phyloP scores from a whole-genome alignment of 2,888 invertebrate species.

The Drosophila subquinaria region DNA sequence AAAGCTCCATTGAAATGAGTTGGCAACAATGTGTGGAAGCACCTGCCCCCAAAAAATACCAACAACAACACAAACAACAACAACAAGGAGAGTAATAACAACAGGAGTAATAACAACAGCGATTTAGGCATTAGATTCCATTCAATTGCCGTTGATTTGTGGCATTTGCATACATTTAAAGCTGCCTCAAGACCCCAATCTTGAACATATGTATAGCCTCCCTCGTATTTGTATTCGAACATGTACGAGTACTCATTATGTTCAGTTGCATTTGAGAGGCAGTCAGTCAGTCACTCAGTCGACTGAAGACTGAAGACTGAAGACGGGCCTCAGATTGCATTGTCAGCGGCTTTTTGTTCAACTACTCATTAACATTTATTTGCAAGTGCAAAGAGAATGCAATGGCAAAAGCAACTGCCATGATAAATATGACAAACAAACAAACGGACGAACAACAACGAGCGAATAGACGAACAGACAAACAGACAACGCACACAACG shows the following conservation, averaged over 20 bases:
- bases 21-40: conserved; percentile 66
- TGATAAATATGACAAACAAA: conserved; percentile 80
- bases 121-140: conserved; percentile 78
- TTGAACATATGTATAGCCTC: neutral
- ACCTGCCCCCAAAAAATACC: conserved; percentile 31
- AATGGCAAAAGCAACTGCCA: conserved; percentile 73
- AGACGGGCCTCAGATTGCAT: conserved; percentile 57
- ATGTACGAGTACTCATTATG: conserved; percentile 38
- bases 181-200: conserved; percentile 44
- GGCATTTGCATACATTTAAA: conserved; percentile 59
- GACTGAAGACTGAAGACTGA: conserved; percentile 14
- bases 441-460: conserved; percentile 56
- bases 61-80: conserved; percentile 27
- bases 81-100: conserved; percentile 27
- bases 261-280: conserved; percentile 56
- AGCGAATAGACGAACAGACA: conserved; percentile 50
- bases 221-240: conserved; percentile 6
- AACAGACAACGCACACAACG: conserved; percentile 48
- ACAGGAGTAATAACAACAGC: conserved; percentile 52
- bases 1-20: conserved; percentile 64
- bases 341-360: conserved; percentile 74
- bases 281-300: conserved; percentile 33
- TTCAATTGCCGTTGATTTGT: conserved; percentile 75
- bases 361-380: conserved; percentile 81
- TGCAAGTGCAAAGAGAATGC: conserved; percentile 75